Evolutionary conservation across 1,140 invertebrate genomes (phyloP).

Genomic region (Drosophila seguyi): DNA sequence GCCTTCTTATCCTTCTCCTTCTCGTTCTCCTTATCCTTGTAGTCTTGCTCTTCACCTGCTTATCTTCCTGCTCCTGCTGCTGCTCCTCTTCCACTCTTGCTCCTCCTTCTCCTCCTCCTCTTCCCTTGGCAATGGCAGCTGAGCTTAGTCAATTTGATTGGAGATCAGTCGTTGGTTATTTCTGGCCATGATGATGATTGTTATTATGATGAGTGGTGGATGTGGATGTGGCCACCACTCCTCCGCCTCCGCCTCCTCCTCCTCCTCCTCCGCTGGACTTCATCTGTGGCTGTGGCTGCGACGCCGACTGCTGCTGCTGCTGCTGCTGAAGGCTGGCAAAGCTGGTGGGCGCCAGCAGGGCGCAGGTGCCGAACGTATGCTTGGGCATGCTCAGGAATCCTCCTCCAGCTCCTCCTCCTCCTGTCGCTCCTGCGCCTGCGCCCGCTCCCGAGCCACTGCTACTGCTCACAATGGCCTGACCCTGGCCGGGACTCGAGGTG

Average conservation of each 20-base stretch:
- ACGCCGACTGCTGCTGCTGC: slow-evolving; percentile 14
- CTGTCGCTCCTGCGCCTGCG: slow-evolving; percentile 21
- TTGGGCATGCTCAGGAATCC: slow-evolving; percentile 68
- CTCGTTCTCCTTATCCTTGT: neutral
- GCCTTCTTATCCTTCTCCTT: neutral
- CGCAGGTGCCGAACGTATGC: slow-evolving; percentile 83
- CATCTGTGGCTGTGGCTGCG: slow-evolving; percentile 23
- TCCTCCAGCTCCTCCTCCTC: slow-evolving; percentile 21
- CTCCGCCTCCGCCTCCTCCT: neutral
- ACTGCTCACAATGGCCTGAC: slow-evolving; percentile 66
- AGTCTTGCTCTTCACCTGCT: neutral
- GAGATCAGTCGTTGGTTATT: slow-evolving; percentile 84
- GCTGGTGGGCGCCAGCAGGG: slow-evolving; percentile 73
- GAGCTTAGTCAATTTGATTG: slow-evolving; percentile 76
- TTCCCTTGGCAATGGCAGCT: slow-evolving; percentile 58
- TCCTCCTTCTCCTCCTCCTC: neutral
- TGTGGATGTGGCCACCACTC: slow-evolving; percentile 33
- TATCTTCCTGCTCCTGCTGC: neutral
- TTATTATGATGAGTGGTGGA: slow-evolving; percentile 41
- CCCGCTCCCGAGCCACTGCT: slow-evolving; percentile 37
- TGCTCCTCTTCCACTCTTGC: neutral
- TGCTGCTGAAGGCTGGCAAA: slow-evolving; percentile 66
- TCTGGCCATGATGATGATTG: slow-evolving; percentile 61
- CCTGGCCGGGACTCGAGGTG: slow-evolving; percentile 53
- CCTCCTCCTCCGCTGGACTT: slow-evolving; percentile 14